These are phyloP conservation scores for Pterois miles DNA, from an alignment of 2,797 vertebrate species.

Conservation along the genomic window DNA sequence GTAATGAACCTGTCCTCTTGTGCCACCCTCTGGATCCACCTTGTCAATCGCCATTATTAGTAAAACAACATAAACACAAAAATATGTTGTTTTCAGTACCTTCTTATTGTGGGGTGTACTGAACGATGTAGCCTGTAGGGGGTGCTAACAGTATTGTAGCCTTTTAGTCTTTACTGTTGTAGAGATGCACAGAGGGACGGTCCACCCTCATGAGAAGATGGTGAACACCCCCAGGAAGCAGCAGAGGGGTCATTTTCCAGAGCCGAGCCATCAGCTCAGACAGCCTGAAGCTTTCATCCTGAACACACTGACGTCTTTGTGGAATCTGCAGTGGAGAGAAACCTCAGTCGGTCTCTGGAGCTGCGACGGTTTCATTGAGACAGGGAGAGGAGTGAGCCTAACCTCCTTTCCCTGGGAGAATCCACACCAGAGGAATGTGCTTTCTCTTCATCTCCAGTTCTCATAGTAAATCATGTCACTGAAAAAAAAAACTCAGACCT, in stretches of 20 bases:
- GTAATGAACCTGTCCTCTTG: too few relatives aligned
- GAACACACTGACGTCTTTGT: constrained; percentile 40
- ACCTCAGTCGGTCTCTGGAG: constrained; percentile 47
- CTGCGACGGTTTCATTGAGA: constrained; percentile 31
- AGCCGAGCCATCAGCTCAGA: constrained; percentile 16
- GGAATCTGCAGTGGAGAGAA: constrained; percentile 31
- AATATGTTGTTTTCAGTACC: neutral
- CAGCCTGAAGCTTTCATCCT: constrained; percentile 19
- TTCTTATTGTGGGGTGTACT: neutral
- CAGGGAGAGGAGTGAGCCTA: constrained; percentile 18
- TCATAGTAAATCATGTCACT: constrained; percentile 64
- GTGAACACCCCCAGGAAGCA: constrained; percentile 30
- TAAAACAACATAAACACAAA: neutral
- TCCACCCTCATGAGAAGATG: constrained; percentile 26
- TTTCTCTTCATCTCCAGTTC: constrained; percentile 54
- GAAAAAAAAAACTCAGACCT: constrained; percentile 26
- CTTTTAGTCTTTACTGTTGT: neutral
- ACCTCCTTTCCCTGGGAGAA: constrained; percentile 41
- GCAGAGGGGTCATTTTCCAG: constrained; percentile 16
- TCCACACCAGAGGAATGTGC: constrained; percentile 50
- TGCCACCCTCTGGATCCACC: neutral
- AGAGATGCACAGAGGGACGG: neutral
- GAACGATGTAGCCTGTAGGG: neutral
- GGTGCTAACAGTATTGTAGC: constrained; percentile 3
- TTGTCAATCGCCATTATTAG: neutral